Conservation (phyloP, 1,140 invertebrate species). For the Sesamia nonagrioides region DNA sequence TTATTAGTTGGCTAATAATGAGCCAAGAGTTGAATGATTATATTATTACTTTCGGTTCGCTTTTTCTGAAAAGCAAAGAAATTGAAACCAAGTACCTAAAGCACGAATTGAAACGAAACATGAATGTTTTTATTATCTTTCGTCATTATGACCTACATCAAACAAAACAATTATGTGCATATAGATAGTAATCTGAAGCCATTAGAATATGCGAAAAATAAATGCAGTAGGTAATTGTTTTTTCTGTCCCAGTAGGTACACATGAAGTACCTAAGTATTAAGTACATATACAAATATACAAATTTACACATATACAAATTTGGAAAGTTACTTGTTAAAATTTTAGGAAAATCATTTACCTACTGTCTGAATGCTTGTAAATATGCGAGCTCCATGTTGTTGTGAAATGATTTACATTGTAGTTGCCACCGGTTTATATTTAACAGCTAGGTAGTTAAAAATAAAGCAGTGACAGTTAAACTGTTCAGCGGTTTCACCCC, state of each 20-base stretch:
- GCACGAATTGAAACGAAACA: not conserved
- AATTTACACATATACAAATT: too few relatives aligned
- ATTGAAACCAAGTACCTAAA: not conserved
- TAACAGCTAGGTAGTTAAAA: too few relatives aligned
- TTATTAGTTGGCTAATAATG: slow-evolving; percentile 14
- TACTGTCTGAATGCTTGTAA: too few relatives aligned
- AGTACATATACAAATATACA: too few relatives aligned
- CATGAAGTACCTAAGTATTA: slow-evolving; percentile 3
- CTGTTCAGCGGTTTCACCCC: too few relatives aligned
- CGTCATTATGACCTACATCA: slow-evolving; percentile 5
- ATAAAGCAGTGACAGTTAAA: too few relatives aligned
- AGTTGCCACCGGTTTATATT: too few relatives aligned
- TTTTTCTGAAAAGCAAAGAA: not conserved
- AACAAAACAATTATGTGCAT: not conserved
- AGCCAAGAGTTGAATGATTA: not conserved
- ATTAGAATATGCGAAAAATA: not conserved
- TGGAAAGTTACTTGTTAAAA: too few relatives aligned
- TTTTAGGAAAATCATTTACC: too few relatives aligned
- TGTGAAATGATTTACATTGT: too few relatives aligned
- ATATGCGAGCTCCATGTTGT: too few relatives aligned
- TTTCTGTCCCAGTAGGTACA: not conserved
- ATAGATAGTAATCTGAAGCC: not conserved
- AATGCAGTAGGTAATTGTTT: not conserved
- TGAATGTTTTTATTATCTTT: not conserved
- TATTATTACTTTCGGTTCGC: not conserved